phyloP scores from a whole-genome alignment of 2,113 vertebrate genomes.

The Tricholaema leucomelas region DNA sequence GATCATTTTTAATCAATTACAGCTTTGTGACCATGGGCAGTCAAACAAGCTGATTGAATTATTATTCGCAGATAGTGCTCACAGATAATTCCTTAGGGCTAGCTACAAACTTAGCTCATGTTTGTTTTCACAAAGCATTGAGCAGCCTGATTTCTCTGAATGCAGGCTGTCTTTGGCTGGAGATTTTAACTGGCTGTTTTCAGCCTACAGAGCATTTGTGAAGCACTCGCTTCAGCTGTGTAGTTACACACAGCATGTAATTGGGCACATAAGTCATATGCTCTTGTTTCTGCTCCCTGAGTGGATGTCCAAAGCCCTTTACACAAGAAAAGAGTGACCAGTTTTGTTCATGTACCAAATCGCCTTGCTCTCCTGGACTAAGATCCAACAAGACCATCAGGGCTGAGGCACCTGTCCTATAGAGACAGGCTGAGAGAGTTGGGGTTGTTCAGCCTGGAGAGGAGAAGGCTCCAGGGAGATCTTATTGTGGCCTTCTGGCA shows the following conservation, averaged over 20 bases:
- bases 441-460: too few relatives aligned
- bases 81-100: conserved; percentile 18
- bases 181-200: background rate
- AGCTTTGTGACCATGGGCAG: conserved; percentile 39
- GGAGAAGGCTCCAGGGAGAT: too few relatives aligned
- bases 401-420: too few relatives aligned
- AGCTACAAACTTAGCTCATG: conserved; percentile 7
- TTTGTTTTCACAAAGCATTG: conserved; percentile 17
- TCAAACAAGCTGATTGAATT: conserved; percentile 56
- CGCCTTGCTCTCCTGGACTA: background rate
- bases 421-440: too few relatives aligned
- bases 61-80: conserved; percentile 49
- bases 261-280: background rate
- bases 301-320: conserved; percentile 2
- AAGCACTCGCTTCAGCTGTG: background rate
- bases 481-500: too few relatives aligned
- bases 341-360: background rate
- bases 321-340: background rate
- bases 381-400: background rate
- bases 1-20: conserved; percentile 61
- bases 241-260: conserved; percentile 1
- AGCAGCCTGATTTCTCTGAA: background rate
- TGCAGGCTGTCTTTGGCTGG: background rate
- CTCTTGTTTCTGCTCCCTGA: background rate
- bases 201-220: background rate